Conservation (phyloP, 2,113 vertebrate genomes). For the Probosciger aterrimus region DNA sequence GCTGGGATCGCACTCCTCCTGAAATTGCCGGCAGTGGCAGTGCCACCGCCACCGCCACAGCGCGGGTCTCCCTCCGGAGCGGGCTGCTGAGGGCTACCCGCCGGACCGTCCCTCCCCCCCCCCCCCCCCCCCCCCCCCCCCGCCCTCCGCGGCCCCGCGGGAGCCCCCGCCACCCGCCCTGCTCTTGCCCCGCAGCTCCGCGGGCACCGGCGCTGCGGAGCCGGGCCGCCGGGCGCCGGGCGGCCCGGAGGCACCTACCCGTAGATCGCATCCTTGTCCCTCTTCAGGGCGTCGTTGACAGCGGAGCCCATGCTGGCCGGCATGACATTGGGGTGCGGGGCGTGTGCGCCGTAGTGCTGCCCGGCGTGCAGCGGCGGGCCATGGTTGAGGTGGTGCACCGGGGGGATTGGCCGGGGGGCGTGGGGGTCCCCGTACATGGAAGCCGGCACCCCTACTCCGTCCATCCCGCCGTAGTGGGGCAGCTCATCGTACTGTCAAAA, state of each 20-base stretch:
- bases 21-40: not conserved
- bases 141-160: not conserved
- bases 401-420: slow-evolving; percentile 95
- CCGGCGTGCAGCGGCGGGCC: slow-evolving; percentile 97
- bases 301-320: slow-evolving; percentile 98
- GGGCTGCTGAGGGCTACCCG: not conserved
- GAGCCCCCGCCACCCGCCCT: not conserved
- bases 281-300: slow-evolving; percentile 99
- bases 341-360: slow-evolving; percentile 98
- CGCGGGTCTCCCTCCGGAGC: not conserved
- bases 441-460: slow-evolving; percentile 94
- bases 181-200: not conserved
- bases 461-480: slow-evolving; percentile 99
- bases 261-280: slow-evolving; percentile 99
- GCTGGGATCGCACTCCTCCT: not conserved
- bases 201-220: not conserved
- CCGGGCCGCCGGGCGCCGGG: not conserved
- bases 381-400: slow-evolving; percentile 99
- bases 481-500: slow-evolving; percentile 97
- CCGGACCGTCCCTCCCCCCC: not conserved
- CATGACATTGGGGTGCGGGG: slow-evolving; percentile 98
- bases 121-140: not conserved
- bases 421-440: slow-evolving; percentile 99
- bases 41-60: not conserved
- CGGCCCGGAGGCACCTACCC: slow-evolving; percentile 80